Base-by-base conservation (phyloP, 2,888 invertebrate species). In the Melinopterus prodromus region DNA sequence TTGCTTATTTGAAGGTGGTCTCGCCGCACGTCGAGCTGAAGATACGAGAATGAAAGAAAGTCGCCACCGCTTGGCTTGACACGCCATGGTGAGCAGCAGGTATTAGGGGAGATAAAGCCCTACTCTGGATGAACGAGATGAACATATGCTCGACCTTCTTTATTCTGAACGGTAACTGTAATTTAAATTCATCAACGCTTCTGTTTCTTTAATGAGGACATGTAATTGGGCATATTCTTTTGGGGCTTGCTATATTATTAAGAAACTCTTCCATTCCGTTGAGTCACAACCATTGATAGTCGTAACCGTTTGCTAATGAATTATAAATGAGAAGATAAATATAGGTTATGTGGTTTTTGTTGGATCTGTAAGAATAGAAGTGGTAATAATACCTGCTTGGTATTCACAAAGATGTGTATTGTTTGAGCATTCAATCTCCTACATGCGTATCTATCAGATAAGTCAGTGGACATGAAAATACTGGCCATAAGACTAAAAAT, bases 401-500 rank as follows among this genome's bases (percentile, higher is more conserved):
- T 26, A 26, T 3, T 3, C 26, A 26, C 26, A 26, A 26, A 26
- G 26, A 26, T 3, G 1, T 26, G 3, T 26, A 3, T 26, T 26
- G 26, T 26, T 26, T 26, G 26, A 1, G 26, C 26, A 26, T 26
- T 26, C 1, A 26, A 26, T 3, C 26, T 26, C 26, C 26, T 26
- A 26, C 2, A 26, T 26, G 3, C 26, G 2, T 26, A 26, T 26
- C 26, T 26, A 26, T 26, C 26, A 26, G 26, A 26, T 26, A 26
- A 26, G 2, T 26, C 2, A 26, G 26, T 26, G 26, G 26, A 26
- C 2, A 26, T 26, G 26, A 26, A 26, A 26, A 26, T 26, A 26
- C 26, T 26, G 26, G 26, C 26, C 26, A 2, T 26, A 78, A 78
- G 76, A 12, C 38, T 80, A 12, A 77, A 70, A 70, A 12, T 70